Conservation (phyloP, 1,140 invertebrate genomes). For the Heterodera schachtii region DNA sequence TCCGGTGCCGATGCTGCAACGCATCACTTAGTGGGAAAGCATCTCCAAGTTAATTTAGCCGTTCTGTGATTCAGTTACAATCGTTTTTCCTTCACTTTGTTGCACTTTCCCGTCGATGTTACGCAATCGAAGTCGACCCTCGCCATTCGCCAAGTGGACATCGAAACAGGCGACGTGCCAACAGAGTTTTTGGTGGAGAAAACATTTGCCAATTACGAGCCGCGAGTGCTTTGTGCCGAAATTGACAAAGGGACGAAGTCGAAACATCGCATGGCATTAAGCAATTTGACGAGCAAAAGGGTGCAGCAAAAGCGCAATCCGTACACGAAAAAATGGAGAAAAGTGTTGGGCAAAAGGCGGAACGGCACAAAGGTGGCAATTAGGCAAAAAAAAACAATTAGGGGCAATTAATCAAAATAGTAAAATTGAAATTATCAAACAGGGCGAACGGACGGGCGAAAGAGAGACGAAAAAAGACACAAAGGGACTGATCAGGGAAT, state of each 20-base stretch:
- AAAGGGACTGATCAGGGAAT: background rate
- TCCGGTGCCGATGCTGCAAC: background rate
- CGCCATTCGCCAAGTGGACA: slow-evolving; percentile 13
- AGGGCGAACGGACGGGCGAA: too few species aligned
- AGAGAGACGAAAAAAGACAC: too few species aligned
- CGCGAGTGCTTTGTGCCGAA: slow-evolving; percentile 1
- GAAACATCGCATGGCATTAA: background rate
- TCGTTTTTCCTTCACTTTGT: slow-evolving; percentile 2
- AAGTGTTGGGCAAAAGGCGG: background rate
- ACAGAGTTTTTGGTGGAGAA: slow-evolving; percentile 17
- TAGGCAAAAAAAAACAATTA: too few species aligned
- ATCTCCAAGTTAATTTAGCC: too few species aligned
- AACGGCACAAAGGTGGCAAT: background rate
- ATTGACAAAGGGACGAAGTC: background rate
- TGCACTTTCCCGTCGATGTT: slow-evolving; percentile 2
- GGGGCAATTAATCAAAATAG: too few species aligned
- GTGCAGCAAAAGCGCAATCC: background rate
- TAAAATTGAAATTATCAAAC: too few species aligned
- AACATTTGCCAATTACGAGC: slow-evolving; percentile 10
- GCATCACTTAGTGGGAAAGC: background rate
- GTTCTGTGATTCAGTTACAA: background rate
- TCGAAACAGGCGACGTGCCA: slow-evolving; percentile 9
- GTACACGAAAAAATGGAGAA: background rate
- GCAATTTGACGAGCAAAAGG: background rate
- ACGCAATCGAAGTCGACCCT: slow-evolving; percentile 5